Conservation (phyloP, 2,797 vertebrate species). For the Parauchenoglanis ngamensis region DNA sequence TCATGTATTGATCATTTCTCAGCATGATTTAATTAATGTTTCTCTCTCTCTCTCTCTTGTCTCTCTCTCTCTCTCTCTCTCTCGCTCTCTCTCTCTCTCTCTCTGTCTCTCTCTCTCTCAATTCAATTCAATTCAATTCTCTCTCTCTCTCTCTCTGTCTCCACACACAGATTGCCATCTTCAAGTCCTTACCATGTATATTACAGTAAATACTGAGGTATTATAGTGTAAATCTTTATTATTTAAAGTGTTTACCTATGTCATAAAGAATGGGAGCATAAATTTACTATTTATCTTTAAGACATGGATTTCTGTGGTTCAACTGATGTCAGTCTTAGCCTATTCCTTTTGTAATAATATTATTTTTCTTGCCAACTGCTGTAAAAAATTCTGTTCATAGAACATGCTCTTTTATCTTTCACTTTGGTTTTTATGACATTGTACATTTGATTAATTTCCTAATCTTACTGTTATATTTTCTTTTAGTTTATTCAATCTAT, state of each 20-base stretch:
- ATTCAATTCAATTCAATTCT: too few relatives aligned
- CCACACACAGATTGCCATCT: constrained; percentile 66
- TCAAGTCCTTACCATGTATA: constrained; percentile 53
- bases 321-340: neutral
- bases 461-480: neutral
- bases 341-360: constrained; percentile 9
- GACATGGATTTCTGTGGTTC: neutral
- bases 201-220: neutral
- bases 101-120: constrained; percentile 43
- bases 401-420: neutral
- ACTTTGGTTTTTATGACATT: neutral
- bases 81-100: constrained; percentile 41
- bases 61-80: constrained; percentile 31
- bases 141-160: constrained; percentile 32
- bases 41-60: constrained; percentile 51
- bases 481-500: neutral
- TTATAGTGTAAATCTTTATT: constrained; percentile 43
- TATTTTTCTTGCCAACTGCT: constrained; percentile 40
- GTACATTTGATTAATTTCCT: neutral
- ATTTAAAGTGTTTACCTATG: constrained; percentile 61
- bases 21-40: constrained; percentile 12
- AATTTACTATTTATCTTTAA: constrained; percentile 64
- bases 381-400: constrained; percentile 7
- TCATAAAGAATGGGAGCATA: neutral
- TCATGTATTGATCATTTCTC: neutral